Conservation (phyloP, 2,113 vertebrate genomes). For the Chaetodon auriga region DNA sequence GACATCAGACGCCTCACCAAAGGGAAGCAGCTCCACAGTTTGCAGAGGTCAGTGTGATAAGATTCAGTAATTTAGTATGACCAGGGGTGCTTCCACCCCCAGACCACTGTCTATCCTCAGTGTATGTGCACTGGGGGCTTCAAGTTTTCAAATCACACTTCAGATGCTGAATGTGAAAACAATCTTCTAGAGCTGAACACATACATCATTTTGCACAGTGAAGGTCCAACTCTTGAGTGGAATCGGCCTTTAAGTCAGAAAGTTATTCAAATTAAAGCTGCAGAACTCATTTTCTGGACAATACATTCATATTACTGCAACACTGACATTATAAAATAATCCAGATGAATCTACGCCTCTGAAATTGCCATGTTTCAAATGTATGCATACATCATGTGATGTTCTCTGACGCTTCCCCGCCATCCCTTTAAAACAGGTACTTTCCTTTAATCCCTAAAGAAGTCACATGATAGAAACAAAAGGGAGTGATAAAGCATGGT, state of each 20-base stretch:
- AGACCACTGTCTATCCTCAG: too few species aligned
- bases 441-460: conserved; percentile 26
- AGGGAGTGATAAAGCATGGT: conserved; percentile 39
- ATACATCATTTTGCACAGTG: not conserved
- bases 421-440: not conserved
- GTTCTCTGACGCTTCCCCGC: not conserved
- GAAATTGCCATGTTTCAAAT: not conserved
- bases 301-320: not conserved
- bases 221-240: not conserved
- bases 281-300: not conserved
- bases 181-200: not conserved
- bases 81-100: too few species aligned
- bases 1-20: too few species aligned
- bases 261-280: not conserved
- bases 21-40: too few species aligned
- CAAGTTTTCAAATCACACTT: not conserved
- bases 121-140: not conserved
- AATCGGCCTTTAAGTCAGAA: not conserved
- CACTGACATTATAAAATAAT: not conserved
- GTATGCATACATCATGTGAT: not conserved
- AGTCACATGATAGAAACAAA: not conserved
- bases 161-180: not conserved
- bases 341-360: not conserved
- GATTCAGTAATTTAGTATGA: too few species aligned
- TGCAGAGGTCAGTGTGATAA: too few species aligned